A percentile compares a stretch with the other conserved stretches of the same genome.
phyloP scores from a whole-genome alignment of 2,888 invertebrate genomes.

The Acleris sparsana region DNA sequence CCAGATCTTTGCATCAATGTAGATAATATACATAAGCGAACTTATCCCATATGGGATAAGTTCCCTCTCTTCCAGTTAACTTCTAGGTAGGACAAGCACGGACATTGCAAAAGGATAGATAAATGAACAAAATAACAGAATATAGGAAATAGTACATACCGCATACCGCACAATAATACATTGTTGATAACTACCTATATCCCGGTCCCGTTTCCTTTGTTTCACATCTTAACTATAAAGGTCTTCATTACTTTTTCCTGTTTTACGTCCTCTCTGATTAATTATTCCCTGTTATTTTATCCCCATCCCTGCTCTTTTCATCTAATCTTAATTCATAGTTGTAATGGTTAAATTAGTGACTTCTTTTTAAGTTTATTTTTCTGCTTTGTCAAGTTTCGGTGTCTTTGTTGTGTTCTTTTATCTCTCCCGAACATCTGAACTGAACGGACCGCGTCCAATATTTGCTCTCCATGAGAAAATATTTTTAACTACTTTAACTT shows the following conservation, averaged over 20 bases:
- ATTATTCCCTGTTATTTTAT: conserved; percentile 40
- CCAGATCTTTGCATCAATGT: too few relatives aligned
- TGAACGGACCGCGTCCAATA: background rate
- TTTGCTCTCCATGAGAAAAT: too few relatives aligned
- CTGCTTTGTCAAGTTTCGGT: conserved; percentile 46
- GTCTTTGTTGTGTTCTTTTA: conserved; percentile 37
- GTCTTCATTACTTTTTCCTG: conserved; percentile 46
- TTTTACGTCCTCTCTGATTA: conserved; percentile 43
- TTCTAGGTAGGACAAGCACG: too few relatives aligned
- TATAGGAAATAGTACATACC: too few relatives aligned
- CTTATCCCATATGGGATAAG: too few relatives aligned
- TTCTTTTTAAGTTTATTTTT: conserved; percentile 41
- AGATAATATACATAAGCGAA: too few relatives aligned
- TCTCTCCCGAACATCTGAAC: conserved; percentile 31
- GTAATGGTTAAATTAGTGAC: conserved; percentile 47
- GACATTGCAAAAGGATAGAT: too few relatives aligned
- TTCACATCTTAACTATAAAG: conserved; percentile 31
- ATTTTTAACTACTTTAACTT: too few relatives aligned
- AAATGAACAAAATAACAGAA: too few relatives aligned
- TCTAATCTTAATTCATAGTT: conserved; percentile 42
- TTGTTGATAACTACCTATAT: too few relatives aligned
- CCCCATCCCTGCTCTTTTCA: conserved; percentile 42
- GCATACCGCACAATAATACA: too few relatives aligned
- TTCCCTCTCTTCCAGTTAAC: too few relatives aligned
- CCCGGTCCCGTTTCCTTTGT: conserved; percentile 23